phyloP scores from a whole-genome alignment of 1,140 invertebrate genomes.

The Heliconius eleuchia region DNA sequence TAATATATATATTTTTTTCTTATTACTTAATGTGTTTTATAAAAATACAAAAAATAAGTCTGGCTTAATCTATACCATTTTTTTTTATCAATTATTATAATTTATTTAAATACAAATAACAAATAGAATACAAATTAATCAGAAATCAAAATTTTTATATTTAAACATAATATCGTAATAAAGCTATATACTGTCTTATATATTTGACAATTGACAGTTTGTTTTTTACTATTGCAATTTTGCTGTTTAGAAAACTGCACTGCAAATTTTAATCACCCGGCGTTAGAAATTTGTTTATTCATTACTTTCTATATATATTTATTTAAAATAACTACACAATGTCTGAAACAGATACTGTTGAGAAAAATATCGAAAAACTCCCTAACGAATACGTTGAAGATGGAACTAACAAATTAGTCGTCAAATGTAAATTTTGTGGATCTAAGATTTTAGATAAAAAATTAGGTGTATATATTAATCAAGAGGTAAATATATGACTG shows the following conservation, averaged over 20 bases:
- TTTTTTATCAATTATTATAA: too few species aligned
- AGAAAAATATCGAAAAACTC: conserved; percentile 36
- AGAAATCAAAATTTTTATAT: too few species aligned
- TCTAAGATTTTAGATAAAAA: conserved; percentile 87
- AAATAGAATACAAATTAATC: neutral
- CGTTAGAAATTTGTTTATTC: neutral
- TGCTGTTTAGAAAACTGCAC: neutral
- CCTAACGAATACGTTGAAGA: conserved; percentile 77
- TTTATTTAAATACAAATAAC: neutral
- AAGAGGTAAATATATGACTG: conserved; percentile 74
- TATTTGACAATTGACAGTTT: neutral
- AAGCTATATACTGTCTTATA: neutral
- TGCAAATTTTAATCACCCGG: neutral
- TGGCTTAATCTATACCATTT: too few species aligned
- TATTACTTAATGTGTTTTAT: too few species aligned
- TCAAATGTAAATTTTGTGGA: conserved; percentile 87
- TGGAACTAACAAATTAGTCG: conserved; percentile 85
- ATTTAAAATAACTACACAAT: conserved; percentile 38
- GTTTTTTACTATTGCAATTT: conserved; percentile 1
- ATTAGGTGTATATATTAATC: conserved; percentile 81
- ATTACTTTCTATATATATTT: neutral
- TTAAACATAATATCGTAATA: neutral
- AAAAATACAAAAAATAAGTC: too few species aligned
- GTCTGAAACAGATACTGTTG: conserved; percentile 54
- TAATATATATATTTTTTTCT: too few species aligned